A percentile compares a stretch with the other conserved stretches of the same genome.
Evolutionary conservation across 2,888 invertebrate species (phyloP).

Genomic region (Eugnorisma glareosa): DNA sequence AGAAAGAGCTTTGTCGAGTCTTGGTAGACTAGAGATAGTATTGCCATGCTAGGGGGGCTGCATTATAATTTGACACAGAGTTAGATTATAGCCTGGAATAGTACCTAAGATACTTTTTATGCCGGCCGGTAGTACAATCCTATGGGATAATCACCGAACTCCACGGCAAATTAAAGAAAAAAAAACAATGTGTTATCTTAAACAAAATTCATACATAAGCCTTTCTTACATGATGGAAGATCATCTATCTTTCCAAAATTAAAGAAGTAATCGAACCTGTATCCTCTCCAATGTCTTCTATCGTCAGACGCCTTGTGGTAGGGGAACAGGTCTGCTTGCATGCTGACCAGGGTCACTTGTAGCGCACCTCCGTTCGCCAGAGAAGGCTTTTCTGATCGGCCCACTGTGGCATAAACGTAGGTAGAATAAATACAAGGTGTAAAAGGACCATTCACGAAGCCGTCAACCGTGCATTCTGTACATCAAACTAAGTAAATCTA

Average conservation of each 20-base stretch:
- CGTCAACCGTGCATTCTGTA: too few species aligned
- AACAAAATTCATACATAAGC: neutral
- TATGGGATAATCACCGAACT: too few species aligned
- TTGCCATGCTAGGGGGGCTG: too few species aligned
- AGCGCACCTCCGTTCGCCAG: constrained; percentile 97
- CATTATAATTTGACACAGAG: too few species aligned
- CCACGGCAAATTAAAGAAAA: neutral
- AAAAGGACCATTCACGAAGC: too few species aligned
- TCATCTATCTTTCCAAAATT: neutral
- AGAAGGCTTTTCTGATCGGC: constrained; percentile 95
- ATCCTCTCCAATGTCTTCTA: constrained; percentile 96
- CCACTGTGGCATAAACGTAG: constrained; percentile 88
- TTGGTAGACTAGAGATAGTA: too few species aligned
- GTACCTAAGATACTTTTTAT: too few species aligned
- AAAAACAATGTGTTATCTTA: neutral
- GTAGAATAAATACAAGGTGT: neutral
- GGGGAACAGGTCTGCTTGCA: constrained; percentile 98
- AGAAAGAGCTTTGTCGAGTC: too few species aligned
- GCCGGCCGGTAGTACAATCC: too few species aligned
- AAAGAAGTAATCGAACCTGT: constrained; percentile 79
- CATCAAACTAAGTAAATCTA: too few species aligned
- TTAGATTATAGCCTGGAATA: too few species aligned
- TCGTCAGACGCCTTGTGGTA: constrained; percentile 98
- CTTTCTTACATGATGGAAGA: neutral
- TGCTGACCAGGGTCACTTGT: constrained; percentile 96